A percentile compares a stretch with the other conserved stretches of the same genome.
Evolutionary conservation across 2,888 invertebrate genomes (phyloP).

Genomic region (Hypomecis atomaria): DNA sequence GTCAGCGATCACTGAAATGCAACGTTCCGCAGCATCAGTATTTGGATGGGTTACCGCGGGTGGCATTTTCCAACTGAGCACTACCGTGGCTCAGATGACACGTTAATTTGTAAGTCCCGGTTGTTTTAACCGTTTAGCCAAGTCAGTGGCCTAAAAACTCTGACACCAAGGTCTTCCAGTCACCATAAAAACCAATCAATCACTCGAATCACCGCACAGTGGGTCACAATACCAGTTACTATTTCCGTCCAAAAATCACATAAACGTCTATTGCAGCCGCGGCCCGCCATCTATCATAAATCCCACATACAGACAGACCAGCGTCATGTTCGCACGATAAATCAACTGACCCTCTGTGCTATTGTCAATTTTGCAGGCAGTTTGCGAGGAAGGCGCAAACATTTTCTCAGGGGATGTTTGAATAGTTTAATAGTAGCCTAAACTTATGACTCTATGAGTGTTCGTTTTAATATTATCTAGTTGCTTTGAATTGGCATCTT

Average conservation of each 20-base stretch:
- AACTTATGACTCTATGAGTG: neutral
- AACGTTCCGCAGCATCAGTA: too few relatives aligned
- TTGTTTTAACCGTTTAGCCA: too few relatives aligned
- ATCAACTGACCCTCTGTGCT: constrained; percentile 59
- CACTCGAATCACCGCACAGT: constrained; percentile 2
- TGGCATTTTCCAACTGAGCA: too few relatives aligned
- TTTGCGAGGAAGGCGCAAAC: constrained; percentile 23
- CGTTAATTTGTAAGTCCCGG: too few relatives aligned
- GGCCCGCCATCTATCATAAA: constrained; percentile 64
- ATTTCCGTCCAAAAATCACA: constrained; percentile 41
- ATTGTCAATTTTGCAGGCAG: constrained; percentile 38
- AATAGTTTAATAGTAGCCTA: constrained; percentile 7
- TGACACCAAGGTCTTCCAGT: too few relatives aligned
- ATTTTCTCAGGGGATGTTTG: constrained; percentile 28
- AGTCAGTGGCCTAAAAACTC: too few relatives aligned
- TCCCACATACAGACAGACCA: constrained; percentile 50
- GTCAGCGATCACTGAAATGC: too few relatives aligned
- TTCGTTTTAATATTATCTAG: neutral
- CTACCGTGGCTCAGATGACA: too few relatives aligned
- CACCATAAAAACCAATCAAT: constrained; percentile 9
- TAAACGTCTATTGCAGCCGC: constrained; percentile 42
- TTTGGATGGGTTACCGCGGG: too few relatives aligned
- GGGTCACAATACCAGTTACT: constrained; percentile 28
- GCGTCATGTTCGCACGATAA: constrained; percentile 78
- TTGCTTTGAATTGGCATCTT: too few relatives aligned